Percentiles rank a stretch among this genome's conserved stretches.
Conservation (phyloP, 1,140 invertebrate species). For the Battus philenor region DNA sequence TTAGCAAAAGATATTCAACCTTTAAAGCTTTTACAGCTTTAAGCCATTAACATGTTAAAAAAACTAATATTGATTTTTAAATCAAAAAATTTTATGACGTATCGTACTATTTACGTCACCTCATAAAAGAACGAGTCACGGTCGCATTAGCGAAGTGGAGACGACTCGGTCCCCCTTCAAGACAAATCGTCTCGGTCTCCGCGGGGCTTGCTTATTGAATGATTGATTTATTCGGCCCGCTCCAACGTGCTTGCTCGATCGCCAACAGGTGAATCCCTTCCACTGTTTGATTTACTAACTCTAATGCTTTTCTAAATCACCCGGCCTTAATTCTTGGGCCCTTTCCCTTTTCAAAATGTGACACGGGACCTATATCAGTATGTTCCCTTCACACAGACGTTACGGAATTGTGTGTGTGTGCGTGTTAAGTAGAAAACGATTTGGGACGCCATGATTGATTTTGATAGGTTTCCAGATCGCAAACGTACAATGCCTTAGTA, state of each 20-base stretch:
- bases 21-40: too few species aligned
- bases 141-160: conserved; percentile 17
- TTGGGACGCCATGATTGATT: conserved; percentile 48
- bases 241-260: conserved; percentile 26
- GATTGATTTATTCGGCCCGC: conserved; percentile 60
- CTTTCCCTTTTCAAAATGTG: conserved; percentile 67
- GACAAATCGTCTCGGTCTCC: conserved; percentile 50
- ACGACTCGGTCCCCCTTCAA: conserved; percentile 25
- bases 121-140: conserved; percentile 4
- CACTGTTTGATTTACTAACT: conserved; percentile 65
- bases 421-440: conserved; percentile 29
- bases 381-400: conserved; percentile 23
- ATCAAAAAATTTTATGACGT: too few species aligned
- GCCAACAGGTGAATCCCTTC: conserved; percentile 56
- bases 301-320: conserved; percentile 64
- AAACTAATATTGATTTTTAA: too few species aligned
- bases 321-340: conserved; percentile 48
- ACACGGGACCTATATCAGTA: conserved; percentile 41
- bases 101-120: neutral
- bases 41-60: too few species aligned
- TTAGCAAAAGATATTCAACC: too few species aligned
- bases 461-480: too few species aligned
- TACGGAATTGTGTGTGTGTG: conserved; percentile 24
- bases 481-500: too few species aligned
- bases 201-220: conserved; percentile 51